A percentile compares a stretch with the other conserved stretches of the same genome.
phyloP scores from a whole-genome alignment of 2,113 vertebrate species.

The Cygnus buccinator region DNA sequence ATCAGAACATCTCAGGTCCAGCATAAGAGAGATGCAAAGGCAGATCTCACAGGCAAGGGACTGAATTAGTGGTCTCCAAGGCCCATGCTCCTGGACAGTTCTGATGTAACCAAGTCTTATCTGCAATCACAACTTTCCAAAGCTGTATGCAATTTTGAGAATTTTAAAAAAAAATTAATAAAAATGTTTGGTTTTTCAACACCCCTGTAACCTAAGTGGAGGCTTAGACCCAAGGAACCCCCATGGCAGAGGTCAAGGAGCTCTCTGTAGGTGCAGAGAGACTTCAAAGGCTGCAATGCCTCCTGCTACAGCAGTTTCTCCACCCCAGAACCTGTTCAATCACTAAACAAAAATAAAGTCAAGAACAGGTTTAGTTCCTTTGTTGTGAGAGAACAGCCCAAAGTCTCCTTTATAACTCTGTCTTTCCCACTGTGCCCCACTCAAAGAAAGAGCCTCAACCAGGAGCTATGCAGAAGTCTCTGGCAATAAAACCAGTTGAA shows the following conservation, averaged over 20 bases:
- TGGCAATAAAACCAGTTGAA: neutral
- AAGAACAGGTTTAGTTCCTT: neutral
- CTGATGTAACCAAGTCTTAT: neutral
- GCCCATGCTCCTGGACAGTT: neutral
- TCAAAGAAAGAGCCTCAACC: neutral
- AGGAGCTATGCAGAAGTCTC: neutral
- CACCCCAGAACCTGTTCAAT: neutral
- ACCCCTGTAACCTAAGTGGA: neutral
- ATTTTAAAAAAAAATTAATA: neutral
- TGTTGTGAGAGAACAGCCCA: neutral
- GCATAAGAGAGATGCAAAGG: neutral
- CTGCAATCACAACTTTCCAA: neutral
- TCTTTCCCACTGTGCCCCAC: neutral
- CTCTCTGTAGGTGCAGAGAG: neutral
- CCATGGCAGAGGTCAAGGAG: neutral
- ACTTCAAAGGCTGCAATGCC: neutral
- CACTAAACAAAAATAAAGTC: neutral
- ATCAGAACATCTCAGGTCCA: accelerated
- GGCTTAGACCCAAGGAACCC: neutral
- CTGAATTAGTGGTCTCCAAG: neutral
- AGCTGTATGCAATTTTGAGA: neutral
- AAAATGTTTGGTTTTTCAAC: neutral
- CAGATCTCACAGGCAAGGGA: neutral
- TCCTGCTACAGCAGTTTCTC: neutral
- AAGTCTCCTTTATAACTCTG: neutral